These are phyloP conservation scores for Psylliodes chrysocephalus DNA, from an alignment of 2,888 invertebrate species.

Conservation along the genomic window DNA sequence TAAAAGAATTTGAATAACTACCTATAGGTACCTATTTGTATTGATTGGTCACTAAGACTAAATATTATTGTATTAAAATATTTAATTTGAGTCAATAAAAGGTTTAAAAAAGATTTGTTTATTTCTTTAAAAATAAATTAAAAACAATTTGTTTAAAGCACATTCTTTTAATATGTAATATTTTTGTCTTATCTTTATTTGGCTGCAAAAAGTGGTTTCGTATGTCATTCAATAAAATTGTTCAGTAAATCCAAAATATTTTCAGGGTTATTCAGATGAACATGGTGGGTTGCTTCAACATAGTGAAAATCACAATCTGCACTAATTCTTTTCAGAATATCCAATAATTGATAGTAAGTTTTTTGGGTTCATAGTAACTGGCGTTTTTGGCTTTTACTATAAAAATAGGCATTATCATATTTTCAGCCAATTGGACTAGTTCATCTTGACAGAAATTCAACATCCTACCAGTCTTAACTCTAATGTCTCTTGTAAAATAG, in stretches of 20 bases:
- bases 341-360: slow-evolving; percentile 68
- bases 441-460: slow-evolving; percentile 68
- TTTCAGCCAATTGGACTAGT: slow-evolving; percentile 67
- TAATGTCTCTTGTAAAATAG: slow-evolving; percentile 73
- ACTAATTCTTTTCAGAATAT: slow-evolving; percentile 67
- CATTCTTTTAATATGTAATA: neutral
- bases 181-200: neutral
- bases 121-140: too few species aligned
- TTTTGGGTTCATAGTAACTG: slow-evolving; percentile 68
- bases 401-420: slow-evolving; percentile 73
- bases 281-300: slow-evolving; percentile 77
- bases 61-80: too few species aligned
- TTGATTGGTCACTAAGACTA: too few species aligned
- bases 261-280: slow-evolving; percentile 78
- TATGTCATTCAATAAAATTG: slow-evolving; percentile 54
- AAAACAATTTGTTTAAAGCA: too few species aligned
- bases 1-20: too few species aligned
- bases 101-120: too few species aligned
- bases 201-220: slow-evolving; percentile 27
- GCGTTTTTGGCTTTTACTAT: slow-evolving; percentile 67
- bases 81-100: too few species aligned
- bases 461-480: slow-evolving; percentile 69
- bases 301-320: slow-evolving; percentile 70
- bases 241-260: slow-evolving; percentile 59
- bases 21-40: too few species aligned